phyloP scores from a whole-genome alignment of 2,888 invertebrate genomes.

The Erebia palarica region DNA sequence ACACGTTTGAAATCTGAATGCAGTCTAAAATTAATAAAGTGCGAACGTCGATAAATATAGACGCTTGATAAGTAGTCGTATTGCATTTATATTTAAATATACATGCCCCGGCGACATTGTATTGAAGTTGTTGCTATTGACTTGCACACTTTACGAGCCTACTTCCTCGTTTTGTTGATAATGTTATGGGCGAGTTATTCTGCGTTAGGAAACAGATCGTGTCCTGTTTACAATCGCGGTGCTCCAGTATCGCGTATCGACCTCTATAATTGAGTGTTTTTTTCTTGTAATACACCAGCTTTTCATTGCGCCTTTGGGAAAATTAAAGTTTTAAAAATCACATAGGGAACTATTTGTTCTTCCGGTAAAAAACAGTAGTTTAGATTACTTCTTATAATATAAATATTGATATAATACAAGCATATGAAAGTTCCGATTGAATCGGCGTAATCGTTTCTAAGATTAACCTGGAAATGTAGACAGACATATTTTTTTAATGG shows the following conservation, averaged over 20 bases:
- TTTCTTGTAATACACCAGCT: not conserved
- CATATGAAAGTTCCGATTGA: too few species aligned
- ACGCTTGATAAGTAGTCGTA: conserved; percentile 57
- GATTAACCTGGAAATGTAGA: too few species aligned
- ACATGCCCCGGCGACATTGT: conserved; percentile 61
- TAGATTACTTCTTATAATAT: too few species aligned
- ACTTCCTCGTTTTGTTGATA: conserved; percentile 67
- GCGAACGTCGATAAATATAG: conserved; percentile 58
- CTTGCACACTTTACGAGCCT: conserved; percentile 47
- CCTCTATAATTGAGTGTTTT: not conserved
- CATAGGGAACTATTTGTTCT: too few species aligned
- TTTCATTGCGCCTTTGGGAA: too few species aligned
- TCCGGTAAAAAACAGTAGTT: too few species aligned
- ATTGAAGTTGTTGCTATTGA: conserved; percentile 56
- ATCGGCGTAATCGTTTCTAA: too few species aligned
- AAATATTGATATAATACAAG: too few species aligned
- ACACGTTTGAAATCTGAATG: not conserved
- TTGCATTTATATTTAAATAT: conserved; percentile 65
- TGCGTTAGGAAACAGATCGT: conserved; percentile 35
- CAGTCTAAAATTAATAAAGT: conserved; percentile 35
- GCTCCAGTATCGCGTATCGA: conserved; percentile 3
- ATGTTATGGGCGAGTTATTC: conserved; percentile 48
- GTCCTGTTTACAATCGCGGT: conserved; percentile 22
- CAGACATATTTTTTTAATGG: too few species aligned
- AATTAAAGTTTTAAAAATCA: too few species aligned